phyloP scores from a whole-genome alignment of 2,797 vertebrate genomes.

The Gallinago nigripennis region DNA sequence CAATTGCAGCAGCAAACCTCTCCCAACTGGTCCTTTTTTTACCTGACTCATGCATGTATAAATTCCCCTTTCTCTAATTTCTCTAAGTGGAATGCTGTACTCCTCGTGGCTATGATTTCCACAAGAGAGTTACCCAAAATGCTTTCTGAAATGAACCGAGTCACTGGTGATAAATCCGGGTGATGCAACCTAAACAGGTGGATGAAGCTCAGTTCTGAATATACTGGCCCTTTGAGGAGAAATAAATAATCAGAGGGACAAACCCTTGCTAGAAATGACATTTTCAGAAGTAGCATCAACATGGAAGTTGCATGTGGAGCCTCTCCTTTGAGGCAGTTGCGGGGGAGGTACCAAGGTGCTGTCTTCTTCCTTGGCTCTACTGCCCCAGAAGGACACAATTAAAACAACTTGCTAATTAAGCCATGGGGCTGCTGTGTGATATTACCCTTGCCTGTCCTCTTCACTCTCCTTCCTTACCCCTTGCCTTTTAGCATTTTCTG shows the following conservation, averaged over 20 bases:
- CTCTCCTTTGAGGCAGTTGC: accelerated
- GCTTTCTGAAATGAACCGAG: not conserved
- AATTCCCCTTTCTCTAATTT: not conserved
- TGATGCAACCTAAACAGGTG: not conserved
- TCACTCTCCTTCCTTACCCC: not conserved
- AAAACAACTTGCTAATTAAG: not conserved
- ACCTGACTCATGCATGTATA: not conserved
- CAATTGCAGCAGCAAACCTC: not conserved
- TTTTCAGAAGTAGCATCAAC: accelerated
- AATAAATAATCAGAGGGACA: not conserved
- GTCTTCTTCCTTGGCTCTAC: not conserved
- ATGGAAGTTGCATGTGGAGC: not conserved
- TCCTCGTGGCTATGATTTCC: not conserved
- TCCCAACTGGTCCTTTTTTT: not conserved
- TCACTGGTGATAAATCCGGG: not conserved
- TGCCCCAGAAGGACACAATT: not conserved
- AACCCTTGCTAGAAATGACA: accelerated
- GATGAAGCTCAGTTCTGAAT: not conserved
- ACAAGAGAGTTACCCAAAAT: not conserved
- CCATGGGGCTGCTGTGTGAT: not conserved
- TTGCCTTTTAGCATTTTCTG: not conserved
- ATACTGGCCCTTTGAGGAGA: not conserved
- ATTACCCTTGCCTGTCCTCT: not conserved
- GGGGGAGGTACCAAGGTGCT: not conserved
- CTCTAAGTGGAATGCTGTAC: not conserved